These are phyloP conservation scores for Strix aluco DNA, from an alignment of 2,113 vertebrate species.

Conservation along the genomic window DNA sequence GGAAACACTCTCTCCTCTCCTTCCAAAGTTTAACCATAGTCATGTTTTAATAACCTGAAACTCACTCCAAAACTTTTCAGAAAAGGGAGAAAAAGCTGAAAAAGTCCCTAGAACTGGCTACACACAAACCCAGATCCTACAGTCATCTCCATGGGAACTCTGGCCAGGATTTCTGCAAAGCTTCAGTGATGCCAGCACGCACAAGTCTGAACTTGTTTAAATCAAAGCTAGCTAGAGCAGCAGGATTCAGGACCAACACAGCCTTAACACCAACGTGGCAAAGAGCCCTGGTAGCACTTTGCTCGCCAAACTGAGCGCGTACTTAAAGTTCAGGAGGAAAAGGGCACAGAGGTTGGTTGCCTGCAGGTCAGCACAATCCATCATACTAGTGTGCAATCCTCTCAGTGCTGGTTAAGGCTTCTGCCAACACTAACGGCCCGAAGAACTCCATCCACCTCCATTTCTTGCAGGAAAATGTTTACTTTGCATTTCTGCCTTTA, in stretches of 20 bases:
- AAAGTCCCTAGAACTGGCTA: neutral
- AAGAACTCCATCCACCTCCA: neutral
- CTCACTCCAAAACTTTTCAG: neutral
- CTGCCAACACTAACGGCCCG: neutral
- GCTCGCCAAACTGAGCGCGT: accelerated
- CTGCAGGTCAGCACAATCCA: neutral
- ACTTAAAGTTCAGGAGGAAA: neutral
- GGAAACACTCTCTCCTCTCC: neutral
- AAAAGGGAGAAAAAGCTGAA: neutral
- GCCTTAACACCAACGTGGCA: neutral
- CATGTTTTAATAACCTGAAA: neutral
- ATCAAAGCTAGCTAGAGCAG: neutral
- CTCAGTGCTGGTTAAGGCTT: neutral
- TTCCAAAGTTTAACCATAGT: neutral
- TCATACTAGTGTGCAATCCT: neutral
- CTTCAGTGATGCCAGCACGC: neutral
- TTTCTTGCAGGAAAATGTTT: neutral
- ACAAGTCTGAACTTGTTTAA: neutral
- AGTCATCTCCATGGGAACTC: neutral
- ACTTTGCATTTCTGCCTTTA: neutral
- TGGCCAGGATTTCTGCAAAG: neutral
- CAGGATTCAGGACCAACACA: neutral
- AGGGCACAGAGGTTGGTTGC: neutral
- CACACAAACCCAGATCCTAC: neutral
- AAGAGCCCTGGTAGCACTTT: neutral